Conservation (phyloP, 2,888 invertebrate genomes). For the Oxyscelio sp. region DNA sequence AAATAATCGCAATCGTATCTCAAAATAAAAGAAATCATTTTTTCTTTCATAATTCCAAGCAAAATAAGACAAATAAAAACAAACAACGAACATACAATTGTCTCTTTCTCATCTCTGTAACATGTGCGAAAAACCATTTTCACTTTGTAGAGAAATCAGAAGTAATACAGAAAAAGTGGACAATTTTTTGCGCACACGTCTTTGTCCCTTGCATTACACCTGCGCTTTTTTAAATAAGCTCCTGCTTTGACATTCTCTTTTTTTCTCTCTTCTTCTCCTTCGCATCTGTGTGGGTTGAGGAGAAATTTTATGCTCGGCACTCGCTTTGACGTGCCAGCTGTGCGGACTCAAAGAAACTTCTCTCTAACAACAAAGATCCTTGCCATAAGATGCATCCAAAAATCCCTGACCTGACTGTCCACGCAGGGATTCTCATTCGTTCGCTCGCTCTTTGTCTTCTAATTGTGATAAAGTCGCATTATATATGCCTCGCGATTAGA, state of each 20-base stretch:
- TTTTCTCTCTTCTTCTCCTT: conserved; percentile 55
- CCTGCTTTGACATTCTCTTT: conserved; percentile 50
- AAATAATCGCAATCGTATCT: too few species aligned
- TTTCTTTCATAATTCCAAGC: too few species aligned
- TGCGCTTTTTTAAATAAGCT: conserved; percentile 65
- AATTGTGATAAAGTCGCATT: too few species aligned
- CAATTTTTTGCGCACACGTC: conserved; percentile 42
- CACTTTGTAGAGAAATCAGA: too few species aligned
- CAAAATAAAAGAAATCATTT: too few species aligned
- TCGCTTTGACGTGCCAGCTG: conserved; percentile 62
- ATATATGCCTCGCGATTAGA: too few species aligned
- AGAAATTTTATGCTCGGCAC: conserved; percentile 68
- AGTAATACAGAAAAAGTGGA: too few species aligned
- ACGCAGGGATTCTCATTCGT: conserved; percentile 39
- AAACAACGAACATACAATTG: too few species aligned
- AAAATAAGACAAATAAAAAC: too few species aligned
- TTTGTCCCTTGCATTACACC: conserved; percentile 65
- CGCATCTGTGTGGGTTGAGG: conserved; percentile 34
- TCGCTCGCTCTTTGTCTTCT: conserved; percentile 18
- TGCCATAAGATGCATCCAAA: conserved; percentile 55
- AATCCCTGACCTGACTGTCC: conserved; percentile 63
- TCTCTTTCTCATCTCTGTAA: too few species aligned
- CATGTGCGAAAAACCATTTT: too few species aligned
- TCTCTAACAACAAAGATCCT: conserved; percentile 63
- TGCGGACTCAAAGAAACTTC: conserved; percentile 63